Evolutionary conservation across 2,113 vertebrate species (phyloP).

Genomic region (Leptobrachium ailaonicum): DNA sequence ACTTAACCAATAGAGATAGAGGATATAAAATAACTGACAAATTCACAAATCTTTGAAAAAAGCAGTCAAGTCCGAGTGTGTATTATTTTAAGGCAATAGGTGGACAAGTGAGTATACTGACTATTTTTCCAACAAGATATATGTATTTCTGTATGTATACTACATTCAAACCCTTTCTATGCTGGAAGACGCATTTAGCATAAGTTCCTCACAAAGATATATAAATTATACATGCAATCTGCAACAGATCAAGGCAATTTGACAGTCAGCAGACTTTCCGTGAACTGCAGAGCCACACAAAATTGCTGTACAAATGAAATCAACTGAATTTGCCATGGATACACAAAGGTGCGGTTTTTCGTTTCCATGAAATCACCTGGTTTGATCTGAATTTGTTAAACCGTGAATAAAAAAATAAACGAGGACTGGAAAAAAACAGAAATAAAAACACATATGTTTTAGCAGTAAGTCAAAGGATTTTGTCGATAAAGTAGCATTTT

Average conservation of each 20-base stretch:
- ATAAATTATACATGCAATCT: conserved; percentile 6
- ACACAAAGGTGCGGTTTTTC: neutral
- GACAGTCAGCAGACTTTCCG: neutral
- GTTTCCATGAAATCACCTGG: neutral
- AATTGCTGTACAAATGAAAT: conserved; percentile 6
- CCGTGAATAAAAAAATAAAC: neutral
- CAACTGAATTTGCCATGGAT: conserved; percentile 1
- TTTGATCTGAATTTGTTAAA: neutral
- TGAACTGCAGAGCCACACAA: neutral
- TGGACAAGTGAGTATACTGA: neutral
- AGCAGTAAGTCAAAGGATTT: too few relatives aligned
- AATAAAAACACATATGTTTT: neutral
- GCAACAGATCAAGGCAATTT: neutral
- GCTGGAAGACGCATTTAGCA: conserved; percentile 1
- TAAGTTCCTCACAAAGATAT: neutral
- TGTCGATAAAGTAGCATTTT: neutral
- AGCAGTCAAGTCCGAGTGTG: too few relatives aligned
- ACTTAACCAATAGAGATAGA: too few relatives aligned
- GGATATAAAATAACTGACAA: too few relatives aligned
- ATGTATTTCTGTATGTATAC: neutral
- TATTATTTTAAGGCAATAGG: too few relatives aligned
- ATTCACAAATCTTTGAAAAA: too few relatives aligned
- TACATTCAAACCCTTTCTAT: neutral
- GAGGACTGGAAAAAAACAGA: neutral
- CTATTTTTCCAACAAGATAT: neutral